Percentiles rank a stretch among this genome's conserved stretches.
phyloP scores from a whole-genome alignment of 2,888 invertebrate species.

The Lasioglossum oenotherae region DNA sequence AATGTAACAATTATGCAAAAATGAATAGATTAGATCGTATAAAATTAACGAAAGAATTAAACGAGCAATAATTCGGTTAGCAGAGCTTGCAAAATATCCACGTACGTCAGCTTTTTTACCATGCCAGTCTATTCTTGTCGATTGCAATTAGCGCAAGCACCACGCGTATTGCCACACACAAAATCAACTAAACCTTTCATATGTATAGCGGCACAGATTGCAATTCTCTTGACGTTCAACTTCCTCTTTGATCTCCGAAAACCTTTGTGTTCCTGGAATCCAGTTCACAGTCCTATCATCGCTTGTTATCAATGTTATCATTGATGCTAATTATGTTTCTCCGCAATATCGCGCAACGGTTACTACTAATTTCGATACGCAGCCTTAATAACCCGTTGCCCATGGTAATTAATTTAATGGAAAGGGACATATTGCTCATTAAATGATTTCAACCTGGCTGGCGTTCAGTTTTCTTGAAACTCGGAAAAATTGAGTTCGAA shows the following conservation, averaged over 20 bases:
- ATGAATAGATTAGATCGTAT: too few species aligned
- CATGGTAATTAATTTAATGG: slow-evolving; percentile 1
- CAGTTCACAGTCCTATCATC: slow-evolving; percentile 26
- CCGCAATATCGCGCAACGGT: slow-evolving; percentile 13
- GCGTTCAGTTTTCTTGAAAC: too few species aligned
- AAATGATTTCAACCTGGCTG: too few species aligned
- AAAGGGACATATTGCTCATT: neutral
- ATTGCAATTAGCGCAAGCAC: neutral
- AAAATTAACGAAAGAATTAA: too few species aligned
- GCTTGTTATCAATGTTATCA: slow-evolving; percentile 31
- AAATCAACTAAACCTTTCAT: slow-evolving; percentile 26
- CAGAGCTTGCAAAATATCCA: neutral
- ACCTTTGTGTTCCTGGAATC: slow-evolving; percentile 39
- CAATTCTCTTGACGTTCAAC: slow-evolving; percentile 5
- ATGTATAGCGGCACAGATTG: slow-evolving; percentile 7
- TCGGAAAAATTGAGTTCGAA: too few species aligned
- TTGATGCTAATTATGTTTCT: slow-evolving; percentile 37
- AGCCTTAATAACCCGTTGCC: neutral
- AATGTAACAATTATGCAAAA: too few species aligned
- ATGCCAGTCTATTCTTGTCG: neutral
- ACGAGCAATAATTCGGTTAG: too few species aligned
- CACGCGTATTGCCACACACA: neutral
- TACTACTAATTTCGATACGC: neutral
- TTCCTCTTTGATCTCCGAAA: slow-evolving; percentile 41
- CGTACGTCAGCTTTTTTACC: neutral